Base-by-base conservation (phyloP, 2,888 invertebrate genomes). In the Linnaemya vulpina region DNA sequence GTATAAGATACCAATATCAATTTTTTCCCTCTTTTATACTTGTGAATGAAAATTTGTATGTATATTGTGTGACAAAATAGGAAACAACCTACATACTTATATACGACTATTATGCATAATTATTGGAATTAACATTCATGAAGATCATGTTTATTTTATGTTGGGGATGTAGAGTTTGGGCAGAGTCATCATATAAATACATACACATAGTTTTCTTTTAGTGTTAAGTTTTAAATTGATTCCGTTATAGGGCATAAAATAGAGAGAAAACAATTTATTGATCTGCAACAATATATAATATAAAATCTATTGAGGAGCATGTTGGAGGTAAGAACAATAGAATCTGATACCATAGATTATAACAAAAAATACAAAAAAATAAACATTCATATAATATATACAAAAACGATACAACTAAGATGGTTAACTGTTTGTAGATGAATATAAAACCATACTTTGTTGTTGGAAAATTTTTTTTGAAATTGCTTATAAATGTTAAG, bases 101-200 rank as follows among this genome's bases (percentile, higher is more conserved):
- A 30, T 30, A 30, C 30, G 30, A 30, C 3, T 30, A 62, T 63
- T n/a, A 55, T 63, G 53, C 71, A 79, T 79, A 79, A 71, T 71
- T 79, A 79, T 78, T 70, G 70, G 70, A 70, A 78, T 78, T 76
- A 67, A 67, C 35, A 67, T 67, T 67, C 22, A 38, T 38, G 49
- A 35, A 22, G 46, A 49, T 49, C 17, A 10, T 30, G 2, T 65
- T 49, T n/a, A 17, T 30, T 65, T 49, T n/a, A 17, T 30, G 65
- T 1, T 20, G 40, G n/a, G 20, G 38, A 53, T 53, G 49, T 62
- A 17, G 17, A 35, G 51, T 22, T 53, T 35, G 25, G 20, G 51
- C 35, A 43, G 11, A 30, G 22, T 25, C 25, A 49, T 60, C 35
- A n/a, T 60, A 15, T 62, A 35, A 63, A 49, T 74, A 30, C 30